phyloP scores from a whole-genome alignment of 1,140 invertebrate species.

The Atta colombica region DNA sequence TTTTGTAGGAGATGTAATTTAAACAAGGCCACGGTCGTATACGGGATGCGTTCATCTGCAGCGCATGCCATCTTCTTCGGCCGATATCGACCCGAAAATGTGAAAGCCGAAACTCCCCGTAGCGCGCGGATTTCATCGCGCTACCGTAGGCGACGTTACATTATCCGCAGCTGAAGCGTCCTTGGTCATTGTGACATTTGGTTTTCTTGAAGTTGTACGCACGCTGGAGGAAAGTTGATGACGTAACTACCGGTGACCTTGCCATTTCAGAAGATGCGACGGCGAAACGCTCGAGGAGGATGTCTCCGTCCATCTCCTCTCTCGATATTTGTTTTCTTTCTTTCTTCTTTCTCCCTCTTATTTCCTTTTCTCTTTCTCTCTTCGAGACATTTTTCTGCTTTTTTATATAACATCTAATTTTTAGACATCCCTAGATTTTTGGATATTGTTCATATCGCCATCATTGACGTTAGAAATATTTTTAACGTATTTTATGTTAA shows the following conservation, averaged over 20 bases:
- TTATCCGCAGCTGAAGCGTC: constrained; percentile 70
- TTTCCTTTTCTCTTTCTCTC: background rate
- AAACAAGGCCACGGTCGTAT: constrained; percentile 34
- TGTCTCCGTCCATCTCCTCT: constrained; percentile 46
- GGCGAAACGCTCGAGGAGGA: constrained; percentile 51
- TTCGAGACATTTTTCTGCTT: background rate
- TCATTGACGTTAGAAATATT: background rate
- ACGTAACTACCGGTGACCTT: constrained; percentile 83
- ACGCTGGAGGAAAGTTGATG: constrained; percentile 74
- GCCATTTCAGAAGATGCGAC: constrained; percentile 83
- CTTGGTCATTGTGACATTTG: constrained; percentile 85
- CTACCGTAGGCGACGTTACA: constrained; percentile 56
- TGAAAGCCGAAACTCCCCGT: constrained; percentile 64
- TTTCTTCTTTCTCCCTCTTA: background rate
- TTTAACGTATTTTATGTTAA: background rate
- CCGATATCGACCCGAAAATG: constrained; percentile 29
- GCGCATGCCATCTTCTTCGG: background rate
- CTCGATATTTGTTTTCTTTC: background rate
- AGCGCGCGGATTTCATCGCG: constrained; percentile 39
- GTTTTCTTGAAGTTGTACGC: constrained; percentile 76
- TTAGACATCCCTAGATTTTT: background rate
- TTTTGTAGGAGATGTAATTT: background rate
- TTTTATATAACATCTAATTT: background rate
- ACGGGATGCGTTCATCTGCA: background rate
- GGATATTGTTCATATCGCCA: background rate